Evolutionary conservation across 2,113 vertebrate genomes (phyloP), one percentile per base, ranked within the genome.

Genomic region (Myiozetetes cayanensis): DNA sequence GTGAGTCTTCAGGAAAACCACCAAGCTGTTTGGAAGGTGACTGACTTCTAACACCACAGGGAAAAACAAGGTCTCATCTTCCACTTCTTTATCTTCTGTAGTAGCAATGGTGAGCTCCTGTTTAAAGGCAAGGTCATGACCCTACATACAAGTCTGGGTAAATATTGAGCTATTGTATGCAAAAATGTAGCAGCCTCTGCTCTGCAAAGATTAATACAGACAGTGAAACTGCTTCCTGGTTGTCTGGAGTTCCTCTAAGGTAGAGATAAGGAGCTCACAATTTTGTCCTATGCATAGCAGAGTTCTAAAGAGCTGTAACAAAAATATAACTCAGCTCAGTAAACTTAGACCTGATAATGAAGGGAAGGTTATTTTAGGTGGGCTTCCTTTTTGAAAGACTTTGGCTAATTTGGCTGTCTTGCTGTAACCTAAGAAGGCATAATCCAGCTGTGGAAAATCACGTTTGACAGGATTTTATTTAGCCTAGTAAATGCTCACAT

Each of bases 401-500:
- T 72, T 41, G 53, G 22, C 63, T 93, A 66, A 83, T 78, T 59
- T 85, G 39, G 14, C 65, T 78, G 61, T 50, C 49, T 81, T 78
- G 19, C 33, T 72, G 12, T 56, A 75, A 46, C 67, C 74, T 78
- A 79, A 94, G 49, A 87, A 85, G 43, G 28, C 4, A 22, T 89
- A 91, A 95, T 91, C 62, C 85, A 88, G 49, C 35, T 66, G 33
- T 68, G 58, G 75, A 82, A 82, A 91, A 82, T 80, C 49, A 56
- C 49, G 46, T 83, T 73, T 85, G 41, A 62, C 19, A 41, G 75
- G 86, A 43, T 88, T 94, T 90, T 85, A 83, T 93, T 87, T 90
- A 61, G n/a, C 61, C 22, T 79, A 65, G 6, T 28, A 87, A 89
- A 78, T 39, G 19, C n/a, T 76, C 68, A 35, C 22, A 68, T 82